Evolutionary conservation across 2,888 invertebrate genomes (phyloP), one percentile per base, ranked within the genome.

Genomic region (Sclerodermus sp.): DNA sequence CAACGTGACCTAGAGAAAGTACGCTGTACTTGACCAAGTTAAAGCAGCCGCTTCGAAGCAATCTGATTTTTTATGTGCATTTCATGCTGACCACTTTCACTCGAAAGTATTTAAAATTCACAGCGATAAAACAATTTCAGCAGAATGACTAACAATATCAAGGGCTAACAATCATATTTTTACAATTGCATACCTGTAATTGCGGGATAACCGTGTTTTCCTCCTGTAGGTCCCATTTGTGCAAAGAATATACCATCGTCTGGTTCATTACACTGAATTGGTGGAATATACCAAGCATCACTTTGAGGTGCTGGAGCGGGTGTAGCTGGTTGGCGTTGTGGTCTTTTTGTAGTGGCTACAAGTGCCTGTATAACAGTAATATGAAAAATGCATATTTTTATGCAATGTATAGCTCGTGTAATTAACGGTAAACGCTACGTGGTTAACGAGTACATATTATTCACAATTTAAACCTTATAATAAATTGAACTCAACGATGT

Each of bases 141-240:
- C n/a, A n/a, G n/a, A n/a, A n/a, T n/a, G n/a, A n/a, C n/a, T n/a
- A n/a, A n/a, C n/a, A n/a, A n/a, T n/a, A n/a, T n/a, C n/a, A n/a
- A n/a, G n/a, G n/a, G n/a, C n/a, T n/a, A n/a, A n/a, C n/a, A n/a
- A 23, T 3, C 4, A 23, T 23, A 8, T 8, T 23, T 23, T 8
- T 23, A 3, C 4, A 3, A 23, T 23, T 23, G 23, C 10, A 34
- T 65, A 90, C 91, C 91, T 45, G 92, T 93, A 45, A 92, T 94
- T 1, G 94, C 92, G 10, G 91, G 85, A 78, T 94, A 95, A 17
- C 95, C 94, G 66, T 88, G 87, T 75, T 90, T 90, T 18, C 93
- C 93, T 1, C 94, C 95, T 3, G 93, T 93, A 14, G 94, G 94
- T 5, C 94, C 94, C 87, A 94, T 90, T 79, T 95, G 94, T 1